Base-by-base conservation (phyloP, 2,797 vertebrate species). In the Spondyliosoma cantharus region DNA sequence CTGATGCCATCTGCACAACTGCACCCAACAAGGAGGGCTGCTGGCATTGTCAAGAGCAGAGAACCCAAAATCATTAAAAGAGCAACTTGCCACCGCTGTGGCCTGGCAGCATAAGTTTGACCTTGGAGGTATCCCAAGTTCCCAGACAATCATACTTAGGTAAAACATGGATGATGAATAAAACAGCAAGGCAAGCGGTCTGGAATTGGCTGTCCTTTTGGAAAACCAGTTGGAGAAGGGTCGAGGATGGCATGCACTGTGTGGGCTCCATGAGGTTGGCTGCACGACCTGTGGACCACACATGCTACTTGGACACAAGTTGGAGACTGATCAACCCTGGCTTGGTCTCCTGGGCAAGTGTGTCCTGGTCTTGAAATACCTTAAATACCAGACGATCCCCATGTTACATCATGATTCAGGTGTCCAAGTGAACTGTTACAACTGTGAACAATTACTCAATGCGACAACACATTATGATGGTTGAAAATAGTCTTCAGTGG, bases 241-340 rank as follows among this genome's bases (percentile, higher is more conserved):
- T n/a, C 14, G 16, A 48, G 27, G 29, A 57, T 24, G 0, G 19
- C 19, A 25, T 65, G 25, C 3, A 52, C 45, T 49, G 50, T 53
- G 61, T 11, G 22, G 46, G 70, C 45, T 27, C 22, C 25, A 24
- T 29, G 15, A 52, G 48, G 25, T 49, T 48, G 45, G 32, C 58
- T 76, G 54, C 49, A 69, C 32, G 60, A 59, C 42, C 59, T 8
- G 3, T 61, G 7, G 56, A 61, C 50, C 62, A 71, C 53, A 49
- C 42, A 37, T 3, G 1, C 27, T 50, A 22, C 17, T 32, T 32
- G 54, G 54, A 19, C 8, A 61, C 14, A 43, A 61, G n/a, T 42
- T 16, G 37, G n/a, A 22, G 42, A 8, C 42, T 46, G 16, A 25
- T 16, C 6, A 45, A 48, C 19, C 24, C 13, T 15, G 13, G 32